phyloP scores from a whole-genome alignment of 2,797 vertebrate species.

The Clarias pachynema region DNA sequence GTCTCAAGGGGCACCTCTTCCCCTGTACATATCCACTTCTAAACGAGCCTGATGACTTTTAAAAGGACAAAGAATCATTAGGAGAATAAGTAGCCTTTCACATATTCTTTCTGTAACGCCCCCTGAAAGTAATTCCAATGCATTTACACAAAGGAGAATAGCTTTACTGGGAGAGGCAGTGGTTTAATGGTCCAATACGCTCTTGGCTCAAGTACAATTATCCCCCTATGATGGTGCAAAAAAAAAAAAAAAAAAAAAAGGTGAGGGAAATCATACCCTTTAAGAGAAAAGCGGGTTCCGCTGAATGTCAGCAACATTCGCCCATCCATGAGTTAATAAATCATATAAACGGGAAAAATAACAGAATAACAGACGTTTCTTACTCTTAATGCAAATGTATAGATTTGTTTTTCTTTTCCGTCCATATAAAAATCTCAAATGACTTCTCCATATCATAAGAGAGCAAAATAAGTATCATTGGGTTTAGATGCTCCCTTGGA shows the following conservation, averaged over 20 bases:
- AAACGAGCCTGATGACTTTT: conserved; percentile 79
- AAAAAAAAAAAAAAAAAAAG: conserved; percentile 34
- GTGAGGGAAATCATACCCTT: conserved; percentile 37
- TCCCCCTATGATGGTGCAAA: conserved; percentile 70
- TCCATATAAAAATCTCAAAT: conserved; percentile 28
- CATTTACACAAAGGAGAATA: conserved; percentile 79
- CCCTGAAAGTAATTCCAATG: conserved; percentile 74
- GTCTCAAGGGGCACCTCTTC: conserved; percentile 70
- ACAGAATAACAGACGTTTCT: conserved; percentile 35
- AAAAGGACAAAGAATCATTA: conserved; percentile 82
- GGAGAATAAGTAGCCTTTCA: conserved; percentile 79
- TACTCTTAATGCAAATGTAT: conserved; percentile 45
- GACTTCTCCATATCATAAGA: conserved; percentile 10
- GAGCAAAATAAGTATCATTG: background rate
- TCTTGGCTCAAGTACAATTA: conserved; percentile 72
- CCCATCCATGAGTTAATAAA: conserved; percentile 67
- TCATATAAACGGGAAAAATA: conserved; percentile 42
- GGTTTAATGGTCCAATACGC: conserved; percentile 80
- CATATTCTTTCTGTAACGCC: conserved; percentile 71
- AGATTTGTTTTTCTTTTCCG: background rate
- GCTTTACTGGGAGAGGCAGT: conserved; percentile 71
- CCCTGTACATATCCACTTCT: conserved; percentile 74
- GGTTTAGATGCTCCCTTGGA: conserved; percentile 13
- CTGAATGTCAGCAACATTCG: conserved; percentile 62
- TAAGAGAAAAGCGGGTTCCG: conserved; percentile 56